Percentiles rank a stretch among this genome's conserved stretches.
Evolutionary conservation across 2,888 invertebrate genomes (phyloP).

Genomic region (Holacanthella duospinosa): DNA sequence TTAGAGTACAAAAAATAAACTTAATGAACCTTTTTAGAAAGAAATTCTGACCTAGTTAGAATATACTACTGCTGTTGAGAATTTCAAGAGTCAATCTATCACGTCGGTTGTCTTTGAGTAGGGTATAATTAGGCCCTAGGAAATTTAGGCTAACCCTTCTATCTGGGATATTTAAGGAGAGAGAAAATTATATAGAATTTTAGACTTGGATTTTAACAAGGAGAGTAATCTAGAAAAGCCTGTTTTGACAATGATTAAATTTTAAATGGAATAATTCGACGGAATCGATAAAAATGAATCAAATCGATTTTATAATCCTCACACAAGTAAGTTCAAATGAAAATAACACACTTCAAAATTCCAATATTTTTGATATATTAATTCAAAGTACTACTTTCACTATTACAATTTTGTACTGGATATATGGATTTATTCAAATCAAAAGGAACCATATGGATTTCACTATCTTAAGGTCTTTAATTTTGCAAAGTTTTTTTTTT

Average conservation of each 20-base stretch:
- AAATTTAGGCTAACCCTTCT: no score
- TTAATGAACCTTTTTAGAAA: neutral
- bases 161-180: neutral
- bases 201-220: neutral
- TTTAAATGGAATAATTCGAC: neutral
- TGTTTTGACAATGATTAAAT: neutral
- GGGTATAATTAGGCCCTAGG: neutral
- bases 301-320: slow-evolving; percentile 1
- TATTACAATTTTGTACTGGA: neutral
- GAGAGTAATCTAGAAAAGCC: neutral
- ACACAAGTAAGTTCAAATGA: no score
- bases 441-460: no score
- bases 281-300: neutral
- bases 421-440: neutral
- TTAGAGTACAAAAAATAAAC: no score
- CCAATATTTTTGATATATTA: neutral
- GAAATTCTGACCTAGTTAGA: neutral
- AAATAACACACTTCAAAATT: no score
- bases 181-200: neutral
- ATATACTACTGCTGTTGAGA: no score
- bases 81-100: neutral
- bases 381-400: neutral
- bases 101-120: neutral
- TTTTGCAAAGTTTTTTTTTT: no score
- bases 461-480: no score